Evolutionary conservation across 2,113 vertebrate genomes (phyloP), one percentile per base, ranked within the genome.

Genomic region (Turdus rufiventris): DNA sequence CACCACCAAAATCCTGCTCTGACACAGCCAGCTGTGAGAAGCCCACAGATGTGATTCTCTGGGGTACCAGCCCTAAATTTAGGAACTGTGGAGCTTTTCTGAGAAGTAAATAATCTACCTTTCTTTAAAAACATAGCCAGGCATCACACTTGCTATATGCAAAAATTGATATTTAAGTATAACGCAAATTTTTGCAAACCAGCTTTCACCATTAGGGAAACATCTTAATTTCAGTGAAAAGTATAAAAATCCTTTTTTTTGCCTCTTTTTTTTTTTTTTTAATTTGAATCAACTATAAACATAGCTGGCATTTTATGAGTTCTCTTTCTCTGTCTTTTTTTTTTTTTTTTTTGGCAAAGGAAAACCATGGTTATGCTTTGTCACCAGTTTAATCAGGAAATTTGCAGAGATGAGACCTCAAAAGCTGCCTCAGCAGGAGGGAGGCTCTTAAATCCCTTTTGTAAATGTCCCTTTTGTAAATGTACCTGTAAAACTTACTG

Each of bases 1-100:
- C 5, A 18, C 26, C 51, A 42, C 56, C 0, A 2, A 67, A 62
- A 72, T 24, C 2, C 53, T 60, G 21, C 4, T 0, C 33, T 34
- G 26, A 33, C 31, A 60, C 62, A 73, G 5, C 34, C 51, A 26
- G 5, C 23, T 12, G 1, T 0, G 7, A 54, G 17, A 36, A 66
- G 8, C 7, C 34, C 18, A 18, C 33, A 50, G 9, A 36, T 3
- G 4, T 10, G 47, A 9, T 57, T 29, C 5, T 82, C 13, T 20
- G 8, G 43, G n/a, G 42, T 11, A 8, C 6, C 10, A 62, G 51
- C 16, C 6, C 23, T 42, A 11, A 70, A 50, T 11, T 45, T 38
- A 38, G 66, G 48, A 77, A 5, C 5, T 6, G 19, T 2, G 7
- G 31, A 77, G 23, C 8, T 67, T 78, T 66, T 6, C 58, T 6